phyloP scores from a whole-genome alignment of 2,113 vertebrate genomes.

The Pavo muticus region DNA sequence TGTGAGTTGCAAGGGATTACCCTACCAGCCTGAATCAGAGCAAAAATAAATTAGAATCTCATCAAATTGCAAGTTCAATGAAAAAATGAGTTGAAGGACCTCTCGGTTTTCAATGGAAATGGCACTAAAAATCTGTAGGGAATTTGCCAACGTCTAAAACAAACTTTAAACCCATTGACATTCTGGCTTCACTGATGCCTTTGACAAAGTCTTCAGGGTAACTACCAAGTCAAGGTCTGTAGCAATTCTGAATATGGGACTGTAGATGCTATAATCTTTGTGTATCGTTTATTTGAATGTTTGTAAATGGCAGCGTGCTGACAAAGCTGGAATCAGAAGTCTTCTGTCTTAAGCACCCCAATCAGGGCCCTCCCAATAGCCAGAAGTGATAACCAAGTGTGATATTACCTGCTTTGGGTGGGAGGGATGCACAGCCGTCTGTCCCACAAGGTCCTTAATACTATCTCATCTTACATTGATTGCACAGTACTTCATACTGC shows the following conservation, averaged over 20 bases:
- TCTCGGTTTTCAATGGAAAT: not conserved
- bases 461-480: not conserved
- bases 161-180: not conserved
- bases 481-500: not conserved
- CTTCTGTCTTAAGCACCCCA: not conserved
- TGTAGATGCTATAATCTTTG: not conserved
- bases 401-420: accelerated
- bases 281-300: not conserved
- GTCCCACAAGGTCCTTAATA: not conserved
- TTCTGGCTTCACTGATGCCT: not conserved
- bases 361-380: not conserved
- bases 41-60: not conserved
- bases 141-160: not conserved
- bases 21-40: not conserved
- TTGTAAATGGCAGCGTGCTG: not conserved
- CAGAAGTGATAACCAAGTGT: not conserved
- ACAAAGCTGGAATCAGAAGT: not conserved
- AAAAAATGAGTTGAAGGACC: not conserved
- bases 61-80: not conserved
- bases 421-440: not conserved
- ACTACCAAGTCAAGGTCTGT: not conserved
- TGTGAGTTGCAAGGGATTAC: not conserved
- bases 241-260: too few relatives aligned
- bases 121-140: not conserved
- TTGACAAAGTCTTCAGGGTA: not conserved